phyloP scores from a whole-genome alignment of 2,797 vertebrate genomes.

The Calcarius lapponicus region DNA sequence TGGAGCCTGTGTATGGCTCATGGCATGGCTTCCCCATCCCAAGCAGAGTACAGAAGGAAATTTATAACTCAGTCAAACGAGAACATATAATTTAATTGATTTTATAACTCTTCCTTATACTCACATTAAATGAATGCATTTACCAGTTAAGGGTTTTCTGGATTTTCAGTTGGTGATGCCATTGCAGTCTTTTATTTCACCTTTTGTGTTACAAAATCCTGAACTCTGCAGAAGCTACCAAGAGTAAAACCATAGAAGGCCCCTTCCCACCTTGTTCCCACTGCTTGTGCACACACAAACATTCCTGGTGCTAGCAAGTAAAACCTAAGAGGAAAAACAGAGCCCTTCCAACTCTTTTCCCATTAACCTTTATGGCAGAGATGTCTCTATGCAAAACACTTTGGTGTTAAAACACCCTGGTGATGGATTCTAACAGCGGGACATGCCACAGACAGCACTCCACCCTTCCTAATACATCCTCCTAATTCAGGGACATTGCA shows the following conservation, averaged over 20 bases:
- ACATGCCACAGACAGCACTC: neutral
- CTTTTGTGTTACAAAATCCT: neutral
- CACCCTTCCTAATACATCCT: neutral
- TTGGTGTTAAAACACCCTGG: neutral
- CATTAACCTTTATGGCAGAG: neutral
- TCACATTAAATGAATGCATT: neutral
- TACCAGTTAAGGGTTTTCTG: neutral
- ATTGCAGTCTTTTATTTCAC: neutral
- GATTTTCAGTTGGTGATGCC: neutral
- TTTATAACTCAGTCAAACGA: neutral
- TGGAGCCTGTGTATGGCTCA: neutral
- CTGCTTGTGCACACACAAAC: neutral
- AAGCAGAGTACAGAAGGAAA: neutral
- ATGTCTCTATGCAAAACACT: neutral
- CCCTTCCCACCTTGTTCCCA: neutral
- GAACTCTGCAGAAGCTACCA: neutral
- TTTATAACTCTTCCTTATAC: neutral
- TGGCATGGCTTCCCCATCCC: neutral
- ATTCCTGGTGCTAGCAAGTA: neutral
- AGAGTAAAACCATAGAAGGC: neutral
- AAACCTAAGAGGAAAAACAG: neutral
- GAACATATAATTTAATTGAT: neutral
- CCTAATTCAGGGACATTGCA: conserved; percentile 51
- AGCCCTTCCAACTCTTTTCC: neutral
- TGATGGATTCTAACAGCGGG: neutral